These are phyloP conservation scores for Sialis lutaria DNA, from an alignment of 2,888 invertebrate species.

Conservation along the genomic window DNA sequence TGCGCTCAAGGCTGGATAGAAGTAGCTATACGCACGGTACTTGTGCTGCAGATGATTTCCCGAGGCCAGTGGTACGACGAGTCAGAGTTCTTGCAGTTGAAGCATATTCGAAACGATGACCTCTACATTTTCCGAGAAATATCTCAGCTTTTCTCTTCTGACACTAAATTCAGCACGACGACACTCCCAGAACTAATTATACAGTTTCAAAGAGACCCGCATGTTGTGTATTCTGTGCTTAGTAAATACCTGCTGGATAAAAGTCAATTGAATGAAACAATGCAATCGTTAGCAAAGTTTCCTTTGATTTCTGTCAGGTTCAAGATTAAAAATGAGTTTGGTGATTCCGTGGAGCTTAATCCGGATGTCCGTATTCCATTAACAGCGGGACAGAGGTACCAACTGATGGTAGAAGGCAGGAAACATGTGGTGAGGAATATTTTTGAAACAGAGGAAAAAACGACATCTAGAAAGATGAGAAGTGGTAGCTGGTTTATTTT, in stretches of 20 bases:
- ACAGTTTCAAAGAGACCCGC: not conserved
- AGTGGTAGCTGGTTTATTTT: conserved; percentile 92
- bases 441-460: conserved; percentile 7
- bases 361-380: not conserved
- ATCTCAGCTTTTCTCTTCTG: conserved; percentile 21
- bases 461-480: conserved; percentile 76
- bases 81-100: conserved; percentile 57
- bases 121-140: conserved; percentile 38
- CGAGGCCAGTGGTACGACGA: conserved; percentile 81
- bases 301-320: conserved; percentile 19
- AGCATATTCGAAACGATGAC: conserved; percentile 50
- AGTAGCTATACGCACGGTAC: conserved; percentile 58
- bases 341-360: not conserved
- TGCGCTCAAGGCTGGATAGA: conserved; percentile 83
- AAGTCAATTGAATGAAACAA: conserved; percentile 16
- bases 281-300: conserved; percentile 16
- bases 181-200: not conserved
- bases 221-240: conserved; percentile 10
- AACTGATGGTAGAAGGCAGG: not conserved
- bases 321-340: conserved; percentile 6
- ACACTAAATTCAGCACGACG: not conserved
- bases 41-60: conserved; percentile 74
- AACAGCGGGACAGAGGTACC: not conserved
- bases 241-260: conserved; percentile 11
- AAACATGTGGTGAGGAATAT: conserved; percentile 5